A percentile compares a stretch with the other conserved stretches of the same genome.
Conservation (phyloP, 2,888 invertebrate genomes). For the Drosophila anomalata region DNA sequence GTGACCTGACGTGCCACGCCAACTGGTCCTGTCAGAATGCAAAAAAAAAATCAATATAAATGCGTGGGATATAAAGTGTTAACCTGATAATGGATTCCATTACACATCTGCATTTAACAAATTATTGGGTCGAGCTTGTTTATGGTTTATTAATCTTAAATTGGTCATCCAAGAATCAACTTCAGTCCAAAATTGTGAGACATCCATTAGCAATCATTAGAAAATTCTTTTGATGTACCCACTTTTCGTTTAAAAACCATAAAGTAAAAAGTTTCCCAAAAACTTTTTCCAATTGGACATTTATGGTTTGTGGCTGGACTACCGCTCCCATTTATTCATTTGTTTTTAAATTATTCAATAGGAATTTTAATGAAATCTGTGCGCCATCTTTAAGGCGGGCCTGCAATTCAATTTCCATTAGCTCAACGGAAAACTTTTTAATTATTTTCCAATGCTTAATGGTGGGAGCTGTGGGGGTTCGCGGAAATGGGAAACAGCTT, state of each 20-base stretch:
- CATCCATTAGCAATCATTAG: neutral
- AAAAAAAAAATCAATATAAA: neutral
- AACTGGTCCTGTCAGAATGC: constrained; percentile 28
- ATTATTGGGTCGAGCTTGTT: neutral
- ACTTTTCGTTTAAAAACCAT: constrained; percentile 1
- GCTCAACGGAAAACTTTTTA: constrained; percentile 65
- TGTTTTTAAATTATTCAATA: constrained; percentile 38
- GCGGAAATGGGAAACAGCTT: constrained; percentile 7
- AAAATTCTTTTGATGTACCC: neutral
- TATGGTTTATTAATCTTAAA: neutral
- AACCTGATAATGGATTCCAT: constrained; percentile 61
- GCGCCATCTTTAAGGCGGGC: constrained; percentile 8
- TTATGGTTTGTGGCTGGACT: constrained; percentile 2
- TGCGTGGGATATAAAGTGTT: constrained; percentile 50
- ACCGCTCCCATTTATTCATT: constrained; percentile 16
- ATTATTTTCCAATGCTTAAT: constrained; percentile 70
- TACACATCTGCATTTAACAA: constrained; percentile 27
- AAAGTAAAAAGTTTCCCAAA: constrained; percentile 6
- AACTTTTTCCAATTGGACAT: constrained; percentile 18
- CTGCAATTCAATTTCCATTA: constrained; percentile 63
- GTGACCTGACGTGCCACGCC: constrained; percentile 36
- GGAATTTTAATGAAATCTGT: constrained; percentile 35
- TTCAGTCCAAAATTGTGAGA: neutral
- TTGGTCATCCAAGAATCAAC: neutral
- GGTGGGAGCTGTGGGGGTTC: constrained; percentile 11